Conservation (phyloP, 1,140 invertebrate genomes). For the Metopolophium dirhodum region DNA sequence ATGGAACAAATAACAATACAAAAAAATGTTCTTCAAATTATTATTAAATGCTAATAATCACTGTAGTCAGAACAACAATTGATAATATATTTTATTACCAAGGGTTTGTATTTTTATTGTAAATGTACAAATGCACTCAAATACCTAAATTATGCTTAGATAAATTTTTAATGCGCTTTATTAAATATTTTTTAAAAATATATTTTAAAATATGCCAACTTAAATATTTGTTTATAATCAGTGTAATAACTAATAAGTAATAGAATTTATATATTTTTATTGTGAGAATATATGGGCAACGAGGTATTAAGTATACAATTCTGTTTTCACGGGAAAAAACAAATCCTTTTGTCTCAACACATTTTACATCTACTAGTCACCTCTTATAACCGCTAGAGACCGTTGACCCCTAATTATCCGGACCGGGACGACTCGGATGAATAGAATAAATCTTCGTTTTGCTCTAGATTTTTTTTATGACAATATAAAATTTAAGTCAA, state of each 20-base stretch:
- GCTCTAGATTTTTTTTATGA: constrained; percentile 39
- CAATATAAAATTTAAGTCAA: background rate
- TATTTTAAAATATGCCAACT: no score
- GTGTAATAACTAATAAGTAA: background rate
- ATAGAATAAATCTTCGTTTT: constrained; percentile 39
- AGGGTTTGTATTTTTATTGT: no score
- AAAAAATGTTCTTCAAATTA: no score
- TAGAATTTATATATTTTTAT: background rate
- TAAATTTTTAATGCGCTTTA: no score
- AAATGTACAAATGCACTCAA: no score
- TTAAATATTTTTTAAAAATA: no score
- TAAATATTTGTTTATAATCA: background rate
- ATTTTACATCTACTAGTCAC: constrained; percentile 40
- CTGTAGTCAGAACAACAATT: no score
- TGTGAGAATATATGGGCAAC: background rate
- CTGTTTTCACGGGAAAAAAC: background rate
- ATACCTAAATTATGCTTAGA: no score
- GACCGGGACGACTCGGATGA: constrained; percentile 52
- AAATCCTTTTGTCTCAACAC: constrained; percentile 48
- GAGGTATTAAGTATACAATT: background rate
- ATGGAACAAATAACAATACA: no score
- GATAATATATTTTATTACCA: no score
- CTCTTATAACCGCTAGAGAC: constrained; percentile 24
- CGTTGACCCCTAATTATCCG: constrained; percentile 56
- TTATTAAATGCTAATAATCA: no score